A percentile compares a stretch with the other conserved stretches of the same genome.
These are phyloP conservation scores for Papilio xuthus DNA, from an alignment of 1,140 invertebrate genomes.

Conservation along the genomic window DNA sequence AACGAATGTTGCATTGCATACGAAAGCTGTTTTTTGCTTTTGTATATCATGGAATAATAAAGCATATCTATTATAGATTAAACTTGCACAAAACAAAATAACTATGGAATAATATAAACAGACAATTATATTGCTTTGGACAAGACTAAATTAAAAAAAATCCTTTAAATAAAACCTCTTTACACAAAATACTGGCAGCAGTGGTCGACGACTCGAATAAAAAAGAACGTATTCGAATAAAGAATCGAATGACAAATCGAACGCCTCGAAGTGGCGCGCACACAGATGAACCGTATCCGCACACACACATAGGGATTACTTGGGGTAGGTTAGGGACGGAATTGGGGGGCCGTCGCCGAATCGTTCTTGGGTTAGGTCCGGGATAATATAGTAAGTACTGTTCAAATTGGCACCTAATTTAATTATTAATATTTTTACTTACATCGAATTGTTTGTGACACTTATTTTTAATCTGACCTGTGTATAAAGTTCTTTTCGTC, in stretches of 20 bases:
- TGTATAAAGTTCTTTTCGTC: too few species aligned
- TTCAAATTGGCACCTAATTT: slow-evolving; percentile 53
- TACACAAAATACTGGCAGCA: slow-evolving; percentile 14
- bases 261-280: slow-evolving; percentile 57
- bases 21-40: slow-evolving; percentile 24
- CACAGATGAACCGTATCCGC: slow-evolving; percentile 44
- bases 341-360: slow-evolving; percentile 75
- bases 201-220: slow-evolving; percentile 28
- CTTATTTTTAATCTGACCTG: too few species aligned
- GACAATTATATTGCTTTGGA: not conserved
- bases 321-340: slow-evolving; percentile 74
- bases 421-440: slow-evolving; percentile 28
- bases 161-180: not conserved
- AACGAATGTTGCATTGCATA: slow-evolving; percentile 9
- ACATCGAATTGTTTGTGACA: slow-evolving; percentile 11
- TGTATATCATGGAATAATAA: slow-evolving; percentile 13
- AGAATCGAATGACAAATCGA: slow-evolving; percentile 55
- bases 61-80: not conserved
- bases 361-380: slow-evolving; percentile 70
- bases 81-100: not conserved
- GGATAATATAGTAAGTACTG: slow-evolving; percentile 61
- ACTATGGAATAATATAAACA: not conserved
- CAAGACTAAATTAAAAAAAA: not conserved
- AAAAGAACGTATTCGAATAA: slow-evolving; percentile 47
- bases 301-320: slow-evolving; percentile 51